Evolutionary conservation across 2,888 invertebrate species (phyloP), one percentile per base, ranked within the genome.

Genomic region (Nymphalis polychloros): DNA sequence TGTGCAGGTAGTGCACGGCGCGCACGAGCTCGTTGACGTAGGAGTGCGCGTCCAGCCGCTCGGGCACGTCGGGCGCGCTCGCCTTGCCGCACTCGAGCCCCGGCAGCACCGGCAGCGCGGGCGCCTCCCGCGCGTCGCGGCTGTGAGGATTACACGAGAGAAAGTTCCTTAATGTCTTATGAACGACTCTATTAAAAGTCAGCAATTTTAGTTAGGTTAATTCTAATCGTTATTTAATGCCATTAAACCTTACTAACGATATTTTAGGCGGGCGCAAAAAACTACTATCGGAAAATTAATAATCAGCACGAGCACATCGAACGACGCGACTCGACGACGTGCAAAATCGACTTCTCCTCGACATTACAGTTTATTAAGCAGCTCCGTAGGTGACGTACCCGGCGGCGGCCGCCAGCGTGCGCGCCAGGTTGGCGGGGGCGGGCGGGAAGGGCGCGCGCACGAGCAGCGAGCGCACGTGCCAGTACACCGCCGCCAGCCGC

Each of bases 381-480:
- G n/a, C 3, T 4, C 23, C 3, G 23, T 27, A 2, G 17, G 8
- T 7, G 16, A 59, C 46, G 63, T 50, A 76, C 77, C 75, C 72
- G 59, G 80, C 85, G 62, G 94, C 93, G 16, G 94, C 91, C 20
- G 93, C 93, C 73, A 97, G 93, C 31, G 96, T 96, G 78, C 96
- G 95, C 63, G 95, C 94, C 62, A 98, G 92, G 90, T 97, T 97
- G 63, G 96, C 95, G 47, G 95, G 94, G 47, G 97, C 97, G 48
- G 96, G 96, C 16, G 97, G 96, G 91, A 97, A 97, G 48, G 97
- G 97, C 84, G 96, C 96, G 79, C 96, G 95, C 63, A 97, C 97
- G 13, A 96, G 94, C 75, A 97, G 94, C 74, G 97, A 96, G 73
- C 97, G 94, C 69, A 96, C 95, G 88, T 97, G 97, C 92, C 97